A percentile compares a stretch with the other conserved stretches of the same genome.
phyloP scores from a whole-genome alignment of 2,113 vertebrate species.

The Toxotes jaculatrix region DNA sequence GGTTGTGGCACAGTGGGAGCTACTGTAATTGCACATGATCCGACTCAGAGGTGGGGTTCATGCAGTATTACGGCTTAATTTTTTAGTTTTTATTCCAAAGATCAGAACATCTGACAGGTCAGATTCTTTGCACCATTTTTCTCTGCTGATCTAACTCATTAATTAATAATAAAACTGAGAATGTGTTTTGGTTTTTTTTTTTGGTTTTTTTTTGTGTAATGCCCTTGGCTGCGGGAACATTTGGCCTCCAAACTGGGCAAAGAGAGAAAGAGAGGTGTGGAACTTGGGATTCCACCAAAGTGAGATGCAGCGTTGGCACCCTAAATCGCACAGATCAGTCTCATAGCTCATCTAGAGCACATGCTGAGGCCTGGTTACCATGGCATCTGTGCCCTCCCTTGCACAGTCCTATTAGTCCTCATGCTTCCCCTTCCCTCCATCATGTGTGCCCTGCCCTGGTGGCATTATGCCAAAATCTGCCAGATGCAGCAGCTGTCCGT shows the following conservation, averaged over 20 bases:
- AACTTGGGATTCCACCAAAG: conserved; percentile 40
- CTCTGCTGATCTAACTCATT: background rate
- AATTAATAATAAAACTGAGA: background rate
- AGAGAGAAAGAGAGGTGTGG: conserved; percentile 30
- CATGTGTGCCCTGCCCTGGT: conserved; percentile 49
- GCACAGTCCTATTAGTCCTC: conserved; percentile 55
- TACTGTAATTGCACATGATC: conserved; percentile 48
- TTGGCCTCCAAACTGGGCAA: conserved; percentile 4
- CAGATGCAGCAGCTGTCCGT: conserved; percentile 68
- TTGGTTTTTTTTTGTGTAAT: no score
- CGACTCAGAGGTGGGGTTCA: conserved; percentile 2
- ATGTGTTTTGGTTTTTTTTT: background rate
- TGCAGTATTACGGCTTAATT: background rate
- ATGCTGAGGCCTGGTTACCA: conserved; percentile 69
- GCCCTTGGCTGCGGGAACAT: background rate
- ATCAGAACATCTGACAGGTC: conserved; percentile 22
- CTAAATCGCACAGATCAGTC: conserved; percentile 48
- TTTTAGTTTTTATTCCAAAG: conserved; percentile 1
- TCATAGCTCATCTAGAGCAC: conserved; percentile 43
- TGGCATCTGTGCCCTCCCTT: conserved; percentile 68
- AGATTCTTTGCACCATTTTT: background rate
- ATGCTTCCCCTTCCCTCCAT: conserved; percentile 42
- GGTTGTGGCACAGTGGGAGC: conserved; percentile 49
- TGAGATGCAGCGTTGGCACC: conserved; percentile 26
- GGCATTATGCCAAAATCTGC: conserved; percentile 61